Conservation (phyloP, 1,140 invertebrate species). For the Megathymus violae region DNA sequence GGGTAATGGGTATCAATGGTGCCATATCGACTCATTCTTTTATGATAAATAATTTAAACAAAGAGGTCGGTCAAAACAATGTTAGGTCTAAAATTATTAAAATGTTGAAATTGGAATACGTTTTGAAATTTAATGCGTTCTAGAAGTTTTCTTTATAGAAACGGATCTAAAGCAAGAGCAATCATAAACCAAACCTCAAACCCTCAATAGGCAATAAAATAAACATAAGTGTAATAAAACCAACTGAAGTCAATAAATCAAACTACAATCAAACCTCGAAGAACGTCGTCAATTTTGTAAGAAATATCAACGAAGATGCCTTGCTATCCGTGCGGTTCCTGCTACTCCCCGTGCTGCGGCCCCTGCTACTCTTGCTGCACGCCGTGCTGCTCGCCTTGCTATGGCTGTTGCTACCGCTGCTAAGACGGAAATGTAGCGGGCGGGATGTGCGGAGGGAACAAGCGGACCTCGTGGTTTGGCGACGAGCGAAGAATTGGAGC, state of each 20-base stretch:
- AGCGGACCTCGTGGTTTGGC: slow-evolving; percentile 16
- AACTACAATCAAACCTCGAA: slow-evolving; percentile 3
- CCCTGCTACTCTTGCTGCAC: slow-evolving; percentile 47
- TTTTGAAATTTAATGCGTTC: slow-evolving; percentile 19
- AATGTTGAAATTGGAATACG: slow-evolving; percentile 15
- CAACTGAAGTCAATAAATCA: slow-evolving; percentile 10
- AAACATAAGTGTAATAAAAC: slow-evolving; percentile 18
- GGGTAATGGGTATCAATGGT: too few species aligned
- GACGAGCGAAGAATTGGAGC: slow-evolving; percentile 31
- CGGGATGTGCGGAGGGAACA: slow-evolving; percentile 34
- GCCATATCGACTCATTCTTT: too few species aligned
- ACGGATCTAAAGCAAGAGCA: slow-evolving; percentile 5
- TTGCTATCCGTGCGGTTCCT: slow-evolving; percentile 53
- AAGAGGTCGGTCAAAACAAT: too few species aligned
- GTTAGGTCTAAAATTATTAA: too few species aligned
- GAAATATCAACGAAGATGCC: slow-evolving; percentile 49
- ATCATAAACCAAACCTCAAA: slow-evolving; percentile 43
- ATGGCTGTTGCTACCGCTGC: slow-evolving; percentile 45
- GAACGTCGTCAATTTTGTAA: slow-evolving; percentile 32
- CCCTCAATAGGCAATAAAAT: slow-evolving; percentile 40
- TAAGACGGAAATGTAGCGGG: slow-evolving; percentile 20
- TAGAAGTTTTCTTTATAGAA: slow-evolving; percentile 37
- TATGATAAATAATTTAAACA: too few species aligned
- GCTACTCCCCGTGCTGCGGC: slow-evolving; percentile 50
- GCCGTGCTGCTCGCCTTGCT: slow-evolving; percentile 54